phyloP scores from a whole-genome alignment of 2,797 vertebrate species.

The Hypotaenidia okinawae region DNA sequence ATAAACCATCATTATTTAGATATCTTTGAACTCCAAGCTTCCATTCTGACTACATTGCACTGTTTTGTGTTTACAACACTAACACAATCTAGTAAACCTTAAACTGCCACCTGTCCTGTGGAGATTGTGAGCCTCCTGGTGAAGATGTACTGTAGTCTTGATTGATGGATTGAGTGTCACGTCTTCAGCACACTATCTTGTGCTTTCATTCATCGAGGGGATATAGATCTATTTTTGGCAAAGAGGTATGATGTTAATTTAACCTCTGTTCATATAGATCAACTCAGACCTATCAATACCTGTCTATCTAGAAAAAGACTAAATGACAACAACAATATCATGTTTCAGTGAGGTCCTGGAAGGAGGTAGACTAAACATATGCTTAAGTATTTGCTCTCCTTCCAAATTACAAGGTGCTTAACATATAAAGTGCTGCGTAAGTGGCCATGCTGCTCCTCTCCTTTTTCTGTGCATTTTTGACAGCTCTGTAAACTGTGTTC shows the following conservation, averaged over 20 bases:
- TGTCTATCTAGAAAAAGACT: not conserved
- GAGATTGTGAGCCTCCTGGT: not conserved
- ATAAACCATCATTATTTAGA: not conserved
- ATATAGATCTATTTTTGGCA: not conserved
- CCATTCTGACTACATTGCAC: not conserved
- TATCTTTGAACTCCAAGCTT: not conserved
- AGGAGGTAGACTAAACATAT: not conserved
- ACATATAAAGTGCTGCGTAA: constrained; percentile 42
- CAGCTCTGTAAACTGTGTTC: not conserved
- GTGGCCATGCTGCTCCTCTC: not conserved
- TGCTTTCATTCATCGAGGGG: not conserved
- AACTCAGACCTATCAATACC: not conserved
- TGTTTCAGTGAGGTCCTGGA: not conserved
- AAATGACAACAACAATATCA: not conserved
- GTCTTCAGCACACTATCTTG: not conserved
- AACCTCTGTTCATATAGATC: not conserved
- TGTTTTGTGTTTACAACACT: not conserved
- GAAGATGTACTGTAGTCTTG: not conserved
- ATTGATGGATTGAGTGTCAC: not conserved
- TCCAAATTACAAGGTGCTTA: constrained; percentile 37
- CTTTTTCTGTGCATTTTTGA: not conserved
- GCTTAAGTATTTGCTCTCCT: not conserved
- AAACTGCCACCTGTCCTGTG: not conserved
- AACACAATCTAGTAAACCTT: not conserved
- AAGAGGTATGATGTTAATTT: not conserved